These are phyloP conservation scores for Muscidifurax raptorellus DNA, from an alignment of 1,140 invertebrate genomes.

Conservation along the genomic window DNA sequence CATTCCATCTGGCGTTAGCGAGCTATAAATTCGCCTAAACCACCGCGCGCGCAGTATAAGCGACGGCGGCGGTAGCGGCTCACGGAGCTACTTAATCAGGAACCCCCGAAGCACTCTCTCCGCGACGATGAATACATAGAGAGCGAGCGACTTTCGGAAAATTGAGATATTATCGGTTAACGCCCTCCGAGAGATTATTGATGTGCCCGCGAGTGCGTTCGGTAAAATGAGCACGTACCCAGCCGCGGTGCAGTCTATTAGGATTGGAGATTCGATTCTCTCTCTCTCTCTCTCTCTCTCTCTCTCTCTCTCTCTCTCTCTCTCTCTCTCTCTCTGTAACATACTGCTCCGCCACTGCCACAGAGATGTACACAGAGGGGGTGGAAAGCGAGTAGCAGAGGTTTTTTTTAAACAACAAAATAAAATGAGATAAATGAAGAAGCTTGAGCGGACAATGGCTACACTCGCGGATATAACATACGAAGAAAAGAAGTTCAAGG, in stretches of 20 bases:
- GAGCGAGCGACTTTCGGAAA: slow-evolving; percentile 23
- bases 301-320: not conserved
- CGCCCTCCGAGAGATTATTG: slow-evolving; percentile 30
- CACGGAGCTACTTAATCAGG: not conserved
- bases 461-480: not conserved
- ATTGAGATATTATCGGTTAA: slow-evolving; percentile 45
- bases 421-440: not conserved
- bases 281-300: slow-evolving; percentile 4
- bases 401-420: not conserved
- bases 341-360: not conserved
- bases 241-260: slow-evolving; percentile 32
- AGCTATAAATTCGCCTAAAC: not conserved
- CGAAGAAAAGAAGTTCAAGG: slow-evolving; percentile 29
- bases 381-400: not conserved
- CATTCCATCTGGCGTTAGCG: not conserved
- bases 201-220: slow-evolving; percentile 11
- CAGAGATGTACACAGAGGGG: not conserved
- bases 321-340: slow-evolving; percentile 11
- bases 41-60: not conserved
- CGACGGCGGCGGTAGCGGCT: too few relatives aligned
- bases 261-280: slow-evolving; percentile 48
- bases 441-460: not conserved
- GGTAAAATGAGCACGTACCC: slow-evolving; percentile 47
- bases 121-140: slow-evolving; percentile 14
- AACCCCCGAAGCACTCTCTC: not conserved